These are phyloP conservation scores for Zaprionus ghesquierei DNA, from an alignment of 1,140 invertebrate species.

Conservation along the genomic window DNA sequence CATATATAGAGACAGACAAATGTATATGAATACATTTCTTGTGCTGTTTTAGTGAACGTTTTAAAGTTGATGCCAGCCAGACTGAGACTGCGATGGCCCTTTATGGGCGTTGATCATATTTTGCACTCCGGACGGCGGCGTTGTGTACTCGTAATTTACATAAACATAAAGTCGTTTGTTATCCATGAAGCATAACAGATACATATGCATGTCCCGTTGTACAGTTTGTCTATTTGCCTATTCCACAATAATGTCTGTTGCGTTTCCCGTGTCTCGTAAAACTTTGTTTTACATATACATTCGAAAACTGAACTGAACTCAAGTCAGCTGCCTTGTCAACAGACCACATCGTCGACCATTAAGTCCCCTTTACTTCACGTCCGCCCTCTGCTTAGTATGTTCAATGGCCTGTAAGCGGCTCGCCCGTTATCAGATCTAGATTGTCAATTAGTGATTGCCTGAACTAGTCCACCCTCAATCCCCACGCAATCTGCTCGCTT, in stretches of 20 bases:
- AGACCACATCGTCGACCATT: constrained; percentile 45
- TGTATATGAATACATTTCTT: constrained; percentile 3
- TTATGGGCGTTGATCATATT: constrained; percentile 63
- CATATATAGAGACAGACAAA: not conserved
- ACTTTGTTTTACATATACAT: constrained; percentile 61
- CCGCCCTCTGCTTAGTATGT: constrained; percentile 9
- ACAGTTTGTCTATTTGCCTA: constrained; percentile 23
- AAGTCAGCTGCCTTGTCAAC: constrained; percentile 72
- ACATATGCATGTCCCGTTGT: constrained; percentile 1
- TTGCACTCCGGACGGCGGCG: constrained; percentile 68
- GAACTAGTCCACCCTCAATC: too few species aligned
- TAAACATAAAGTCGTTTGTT: constrained; percentile 75
- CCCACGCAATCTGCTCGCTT: not conserved
- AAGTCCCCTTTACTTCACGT: not conserved
- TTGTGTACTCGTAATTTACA: constrained; percentile 62
- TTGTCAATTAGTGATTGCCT: constrained; percentile 67
- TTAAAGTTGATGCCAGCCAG: constrained; percentile 57
- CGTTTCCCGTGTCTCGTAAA: constrained; percentile 39
- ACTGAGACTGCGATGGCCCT: constrained; percentile 30
- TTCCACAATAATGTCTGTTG: constrained; percentile 3
- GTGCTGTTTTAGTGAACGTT: constrained; percentile 36
- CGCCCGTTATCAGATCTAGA: constrained; percentile 28
- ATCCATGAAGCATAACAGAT: constrained; percentile 44
- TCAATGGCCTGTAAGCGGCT: constrained; percentile 65
- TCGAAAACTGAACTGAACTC: constrained; percentile 50